Base-by-base conservation (phyloP, 2,888 invertebrate genomes). In the Metalampra italica region DNA sequence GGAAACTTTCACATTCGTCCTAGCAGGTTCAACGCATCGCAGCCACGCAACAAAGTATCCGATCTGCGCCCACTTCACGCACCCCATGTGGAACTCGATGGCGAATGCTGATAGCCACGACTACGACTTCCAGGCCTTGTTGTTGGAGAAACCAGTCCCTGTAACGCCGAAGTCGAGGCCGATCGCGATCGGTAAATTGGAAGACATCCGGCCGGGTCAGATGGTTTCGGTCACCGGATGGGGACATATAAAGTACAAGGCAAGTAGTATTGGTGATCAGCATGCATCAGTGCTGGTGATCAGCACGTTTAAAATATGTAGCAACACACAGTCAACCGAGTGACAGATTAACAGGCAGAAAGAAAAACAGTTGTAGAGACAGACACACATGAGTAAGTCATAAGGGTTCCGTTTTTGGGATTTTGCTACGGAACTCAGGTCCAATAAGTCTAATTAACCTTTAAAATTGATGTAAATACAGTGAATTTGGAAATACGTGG, bases 61-160 rank as follows among this genome's bases (percentile, higher is more conserved):
- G 1, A 67, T 88, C 51, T 89, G 88, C 45, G 79, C 82, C 0
- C 84, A 87, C 56, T 81, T 82, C 64, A 51, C 75, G n/a, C 79
- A 90, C 45, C 81, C 89, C 0, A 8, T 61, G 1, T 81, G 84
- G 83, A 64, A 71, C 50, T 56, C 64, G 0, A 4, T 46, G 3
- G 22, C 22, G 22, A 63, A 66, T 0, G 39, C 52, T 0, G 76
- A 82, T 44, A 56, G 53, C 22, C 82, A 86, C 40, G 87, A 88
- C 64, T 86, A 52, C 42, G 88, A 89, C 46, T 89, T 78, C 62
- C 88, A 87, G 63, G 69, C 88, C 30, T 55, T 87, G 0, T 56
- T 86, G 8, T 57, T 89, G 47, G 80, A 85, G 60, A 57, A 8
- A 0, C 67, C 84, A 0, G 66, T 88, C 0, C 83, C 84, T 0